Base-by-base conservation (phyloP, 2,888 invertebrate genomes). In the Lepidochrysops patricia region DNA sequence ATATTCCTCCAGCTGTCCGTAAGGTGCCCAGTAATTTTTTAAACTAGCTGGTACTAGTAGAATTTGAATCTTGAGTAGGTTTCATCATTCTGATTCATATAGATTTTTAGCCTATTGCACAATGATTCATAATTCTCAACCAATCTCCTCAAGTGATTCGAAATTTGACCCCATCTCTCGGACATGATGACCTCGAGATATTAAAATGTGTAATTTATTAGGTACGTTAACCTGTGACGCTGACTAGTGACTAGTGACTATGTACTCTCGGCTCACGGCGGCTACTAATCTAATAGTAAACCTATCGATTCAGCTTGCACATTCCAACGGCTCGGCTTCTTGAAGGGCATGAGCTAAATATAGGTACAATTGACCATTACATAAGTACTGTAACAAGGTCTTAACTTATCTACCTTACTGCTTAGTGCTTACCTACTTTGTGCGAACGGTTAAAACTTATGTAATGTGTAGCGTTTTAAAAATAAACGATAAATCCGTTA, bases 201-300 rank as follows among this genome's bases (percentile, higher is more conserved):
- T 43, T 43, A 43, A 37, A 43, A 57, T 52, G 27, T 29, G 54
- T 50, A 43, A 62, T 29, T n/a, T n/a, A 60, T 26, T 12, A 13
- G 32, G 54, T 29, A 5, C 54, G 54, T 15, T 54, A 54, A 54
- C 54, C 54, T 54, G 54, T 29, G n/a, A n/a, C 25, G 56, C n/a
- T n/a, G n/a, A n/a, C n/a, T n/a, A n/a, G 32, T 13, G 57, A 34
- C 35, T 61, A 13, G 32, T 13, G 57, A 34, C 35, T 61, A 13
- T n/a, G 57, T 59, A 37, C 60, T 49, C 58, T 60, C 27, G 58
- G 34, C 19, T 58, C 57, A 59, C 60, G 49, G 63, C n/a, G n/a
- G n/a, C n/a, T 34, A 27, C 66, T 73, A 71, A 74, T 72, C 67
- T 69, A 71, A 70, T 70, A 68, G 70, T 65, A 67, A 66, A 65